Percentiles rank a stretch among this genome's conserved stretches.
These are phyloP conservation scores for Ormyrus pomaceus DNA, from an alignment of 2,888 invertebrate genomes.

Conservation along the genomic window DNA sequence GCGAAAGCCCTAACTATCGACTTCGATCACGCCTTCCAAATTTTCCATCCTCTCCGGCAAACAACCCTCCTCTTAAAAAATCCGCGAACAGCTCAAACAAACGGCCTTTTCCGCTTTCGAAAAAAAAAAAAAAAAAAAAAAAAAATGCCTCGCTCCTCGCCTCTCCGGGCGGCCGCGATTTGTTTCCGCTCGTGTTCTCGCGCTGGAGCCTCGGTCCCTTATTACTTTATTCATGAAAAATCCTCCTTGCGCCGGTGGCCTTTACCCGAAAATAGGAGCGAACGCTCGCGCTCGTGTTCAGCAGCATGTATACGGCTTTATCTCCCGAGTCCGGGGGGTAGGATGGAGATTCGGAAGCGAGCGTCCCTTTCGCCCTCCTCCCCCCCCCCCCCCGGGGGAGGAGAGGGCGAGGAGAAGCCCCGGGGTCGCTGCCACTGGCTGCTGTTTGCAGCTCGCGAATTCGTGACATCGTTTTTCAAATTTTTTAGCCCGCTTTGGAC, in stretches of 20 bases:
- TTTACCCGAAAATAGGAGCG: constrained; percentile 24
- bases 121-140: neutral
- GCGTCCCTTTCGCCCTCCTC: neutral
- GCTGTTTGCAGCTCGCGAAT: too few relatives aligned
- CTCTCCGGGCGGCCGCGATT: constrained; percentile 4
- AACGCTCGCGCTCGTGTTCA: constrained; percentile 7
- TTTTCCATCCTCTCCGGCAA: too few relatives aligned
- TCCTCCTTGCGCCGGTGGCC: neutral
- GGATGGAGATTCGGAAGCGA: constrained; percentile 46
- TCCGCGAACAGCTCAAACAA: too few relatives aligned
- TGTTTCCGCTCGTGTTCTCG: constrained; percentile 6
- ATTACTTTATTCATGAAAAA: constrained; percentile 53
- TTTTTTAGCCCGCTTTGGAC: too few relatives aligned
- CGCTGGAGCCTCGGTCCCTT: constrained; percentile 17
- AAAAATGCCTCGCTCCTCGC: neutral
- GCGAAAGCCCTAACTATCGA: too few relatives aligned
- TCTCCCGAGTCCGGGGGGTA: constrained; percentile 11
- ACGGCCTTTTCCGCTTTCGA: too few relatives aligned
- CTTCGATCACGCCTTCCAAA: too few relatives aligned
- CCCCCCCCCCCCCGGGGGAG: too few relatives aligned
- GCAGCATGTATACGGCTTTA: constrained; percentile 15
- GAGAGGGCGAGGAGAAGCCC: constrained; percentile 4
- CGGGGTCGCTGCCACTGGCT: too few relatives aligned
- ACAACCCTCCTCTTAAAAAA: too few relatives aligned
- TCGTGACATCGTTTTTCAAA: too few relatives aligned